Conservation (phyloP, 2,113 vertebrate species). For the Sigmodon hispidus region DNA sequence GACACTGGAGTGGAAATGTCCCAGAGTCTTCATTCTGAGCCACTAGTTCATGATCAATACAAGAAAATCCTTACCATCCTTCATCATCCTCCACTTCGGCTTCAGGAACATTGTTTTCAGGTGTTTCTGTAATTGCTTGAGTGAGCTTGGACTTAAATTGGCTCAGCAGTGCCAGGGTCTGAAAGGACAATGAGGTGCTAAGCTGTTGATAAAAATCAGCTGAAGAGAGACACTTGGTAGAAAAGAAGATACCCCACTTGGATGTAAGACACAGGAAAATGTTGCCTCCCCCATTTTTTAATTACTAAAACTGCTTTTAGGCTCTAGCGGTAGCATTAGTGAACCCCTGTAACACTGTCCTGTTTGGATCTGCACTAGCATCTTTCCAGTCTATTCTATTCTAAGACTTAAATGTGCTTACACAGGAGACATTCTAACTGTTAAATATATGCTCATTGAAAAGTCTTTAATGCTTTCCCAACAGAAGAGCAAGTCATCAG, state of each 20-base stretch:
- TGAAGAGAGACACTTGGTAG: conserved; percentile 44
- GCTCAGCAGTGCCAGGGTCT: conserved; percentile 95
- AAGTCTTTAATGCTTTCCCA: background rate
- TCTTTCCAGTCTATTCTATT: conserved; percentile 25
- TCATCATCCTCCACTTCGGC: conserved; percentile 92
- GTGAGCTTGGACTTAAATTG: conserved; percentile 95
- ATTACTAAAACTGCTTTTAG: conserved; percentile 37
- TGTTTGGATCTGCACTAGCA: background rate
- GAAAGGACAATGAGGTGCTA: conserved; percentile 75
- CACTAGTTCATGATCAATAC: background rate
- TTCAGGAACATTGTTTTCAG: conserved; percentile 90
- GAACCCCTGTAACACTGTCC: background rate
- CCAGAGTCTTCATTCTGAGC: background rate
- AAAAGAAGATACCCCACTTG: conserved; percentile 46
- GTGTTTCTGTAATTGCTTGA: conserved; percentile 93
- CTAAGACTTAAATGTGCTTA: conserved; percentile 25
- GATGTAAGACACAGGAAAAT: conserved; percentile 3
- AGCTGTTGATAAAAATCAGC: conserved; percentile 45
- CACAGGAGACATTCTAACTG: background rate
- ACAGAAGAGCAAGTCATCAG: conserved; percentile 19
- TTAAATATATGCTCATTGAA: conserved; percentile 27
- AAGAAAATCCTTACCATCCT: conserved; percentile 92
- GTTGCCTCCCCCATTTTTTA: conserved; percentile 6
- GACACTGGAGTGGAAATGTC: background rate
- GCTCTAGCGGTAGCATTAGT: background rate